Percentiles rank a stretch among this genome's conserved stretches.
phyloP scores from a whole-genome alignment of 1,140 invertebrate genomes.

The Euwallacea fornicatus region DNA sequence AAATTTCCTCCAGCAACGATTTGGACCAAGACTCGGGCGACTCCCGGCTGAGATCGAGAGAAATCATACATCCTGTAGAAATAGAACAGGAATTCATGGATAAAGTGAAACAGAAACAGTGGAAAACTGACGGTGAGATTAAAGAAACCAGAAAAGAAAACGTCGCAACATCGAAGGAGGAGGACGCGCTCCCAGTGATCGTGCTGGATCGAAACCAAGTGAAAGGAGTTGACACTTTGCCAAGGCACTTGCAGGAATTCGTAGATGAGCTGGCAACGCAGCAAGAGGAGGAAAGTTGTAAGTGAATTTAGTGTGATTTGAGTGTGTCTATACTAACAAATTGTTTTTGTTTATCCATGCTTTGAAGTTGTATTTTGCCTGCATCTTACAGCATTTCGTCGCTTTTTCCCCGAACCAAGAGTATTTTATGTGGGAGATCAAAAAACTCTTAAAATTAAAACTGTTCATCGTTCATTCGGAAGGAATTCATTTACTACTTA shows the following conservation, averaged over 20 bases:
- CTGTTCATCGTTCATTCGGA: too few species aligned
- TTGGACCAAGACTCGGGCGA: constrained; percentile 9
- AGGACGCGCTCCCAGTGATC: constrained; percentile 55
- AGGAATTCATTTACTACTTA: too few species aligned
- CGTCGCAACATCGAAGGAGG: constrained; percentile 3
- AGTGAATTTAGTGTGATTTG: constrained; percentile 6
- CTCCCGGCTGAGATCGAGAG: constrained; percentile 22
- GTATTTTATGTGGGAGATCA: too few species aligned
- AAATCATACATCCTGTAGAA: constrained; percentile 57
- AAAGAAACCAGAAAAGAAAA: constrained; percentile 48
- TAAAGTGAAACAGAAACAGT: constrained; percentile 61
- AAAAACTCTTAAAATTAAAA: too few species aligned
- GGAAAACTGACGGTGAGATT: constrained; percentile 50
- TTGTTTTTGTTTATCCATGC: neutral
- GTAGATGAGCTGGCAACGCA: constrained; percentile 51
- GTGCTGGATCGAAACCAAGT: constrained; percentile 64
- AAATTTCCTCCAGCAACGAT: constrained; percentile 57
- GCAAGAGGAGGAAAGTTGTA: constrained; percentile 27
- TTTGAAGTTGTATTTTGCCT: too few species aligned
- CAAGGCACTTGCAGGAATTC: constrained; percentile 74
- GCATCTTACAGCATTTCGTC: too few species aligned
- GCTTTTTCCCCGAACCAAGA: too few species aligned
- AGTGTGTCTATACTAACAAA: neutral
- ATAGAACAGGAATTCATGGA: constrained; percentile 75
- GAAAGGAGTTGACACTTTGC: constrained; percentile 64